Evolutionary conservation across 2,113 vertebrate species (phyloP), one percentile per base, ranked within the genome.

Genomic region (Pachypanchax playfairii): DNA sequence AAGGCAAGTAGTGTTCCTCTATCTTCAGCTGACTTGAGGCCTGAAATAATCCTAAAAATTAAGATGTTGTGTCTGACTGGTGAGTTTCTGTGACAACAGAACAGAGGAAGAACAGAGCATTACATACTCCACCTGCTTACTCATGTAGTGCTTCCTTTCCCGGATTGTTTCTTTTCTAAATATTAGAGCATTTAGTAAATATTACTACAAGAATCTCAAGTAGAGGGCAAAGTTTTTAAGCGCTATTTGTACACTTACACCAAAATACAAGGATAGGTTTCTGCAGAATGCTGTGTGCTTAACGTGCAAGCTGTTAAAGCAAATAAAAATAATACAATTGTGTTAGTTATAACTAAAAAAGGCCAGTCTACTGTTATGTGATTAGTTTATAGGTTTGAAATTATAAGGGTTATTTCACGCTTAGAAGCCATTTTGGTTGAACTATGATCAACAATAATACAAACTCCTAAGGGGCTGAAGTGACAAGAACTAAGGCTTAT

Each of bases 1-100:
- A 73, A 75, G 53, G 56, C 67, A 77, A 62, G 35, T 63, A 49
- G 53, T 47, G 49, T 66, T 68, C 65, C 68, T 51, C 59, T 56
- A 67, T 55, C 53, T 77, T 75, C 62, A 82, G 79, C 77, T 85
- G 79, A 79, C 61, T 50, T 31, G 38, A 77, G 54, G 57, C 70
- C 69, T 53, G 61, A 73, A 71, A 64, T 70, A 33, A 77, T 54
- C 75, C 68, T 29, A 68, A 74, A 75, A 60, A 61, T 21, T 31
- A 68, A 68, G 71, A 76, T 80, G 63, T 58, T 61, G 64, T 56
- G 65, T 64, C 65, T 74, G 66, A 53, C 63, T 71, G 76, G 79
- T 73, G 70, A 73, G 59, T 79, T 68, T 83, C 33, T 64, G 49
- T 62, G 72, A 77, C 31, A 75, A 75, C 70, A 48, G 54, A 54